A percentile compares a stretch with the other conserved stretches of the same genome.
Evolutionary conservation across 1,140 invertebrate genomes (phyloP).

Genomic region (Samia ricini): DNA sequence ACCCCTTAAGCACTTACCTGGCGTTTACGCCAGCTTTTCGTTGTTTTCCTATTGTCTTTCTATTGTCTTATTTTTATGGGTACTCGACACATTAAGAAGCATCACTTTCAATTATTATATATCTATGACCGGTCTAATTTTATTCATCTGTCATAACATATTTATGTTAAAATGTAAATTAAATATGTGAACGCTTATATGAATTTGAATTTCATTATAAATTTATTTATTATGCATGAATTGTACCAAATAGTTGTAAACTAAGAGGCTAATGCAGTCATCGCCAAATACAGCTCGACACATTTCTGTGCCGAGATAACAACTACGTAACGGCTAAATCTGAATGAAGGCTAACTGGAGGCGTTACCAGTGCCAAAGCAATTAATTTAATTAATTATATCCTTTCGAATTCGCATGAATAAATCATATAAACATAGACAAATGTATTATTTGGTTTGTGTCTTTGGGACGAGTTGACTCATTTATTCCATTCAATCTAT

Average conservation of each 20-base stretch:
- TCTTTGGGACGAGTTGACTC: neutral
- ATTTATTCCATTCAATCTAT: neutral
- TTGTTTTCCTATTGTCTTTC: too few species aligned
- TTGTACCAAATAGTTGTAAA: neutral
- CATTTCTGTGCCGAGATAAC: slow-evolving; percentile 52
- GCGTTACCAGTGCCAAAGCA: slow-evolving; percentile 57
- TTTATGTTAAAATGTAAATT: too few species aligned
- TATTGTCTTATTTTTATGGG: too few species aligned
- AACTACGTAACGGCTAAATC: slow-evolving; percentile 66
- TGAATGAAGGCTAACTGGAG: slow-evolving; percentile 66
- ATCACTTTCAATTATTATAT: too few species aligned
- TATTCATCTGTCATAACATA: too few species aligned
- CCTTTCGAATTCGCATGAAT: slow-evolving; percentile 53
- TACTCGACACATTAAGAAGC: too few species aligned
- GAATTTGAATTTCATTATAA: neutral
- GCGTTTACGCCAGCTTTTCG: too few species aligned
- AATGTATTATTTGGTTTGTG: slow-evolving; percentile 7
- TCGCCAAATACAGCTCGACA: slow-evolving; percentile 48
- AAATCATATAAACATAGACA: slow-evolving; percentile 20
- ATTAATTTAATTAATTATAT: slow-evolving; percentile 71
- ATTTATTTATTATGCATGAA: neutral
- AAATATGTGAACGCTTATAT: too few species aligned
- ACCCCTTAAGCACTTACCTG: too few species aligned
- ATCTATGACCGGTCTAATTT: too few species aligned
- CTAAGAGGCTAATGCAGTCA: slow-evolving; percentile 50